Conservation (phyloP, 2,113 vertebrate species). For the Tonatia bakeri region DNA sequence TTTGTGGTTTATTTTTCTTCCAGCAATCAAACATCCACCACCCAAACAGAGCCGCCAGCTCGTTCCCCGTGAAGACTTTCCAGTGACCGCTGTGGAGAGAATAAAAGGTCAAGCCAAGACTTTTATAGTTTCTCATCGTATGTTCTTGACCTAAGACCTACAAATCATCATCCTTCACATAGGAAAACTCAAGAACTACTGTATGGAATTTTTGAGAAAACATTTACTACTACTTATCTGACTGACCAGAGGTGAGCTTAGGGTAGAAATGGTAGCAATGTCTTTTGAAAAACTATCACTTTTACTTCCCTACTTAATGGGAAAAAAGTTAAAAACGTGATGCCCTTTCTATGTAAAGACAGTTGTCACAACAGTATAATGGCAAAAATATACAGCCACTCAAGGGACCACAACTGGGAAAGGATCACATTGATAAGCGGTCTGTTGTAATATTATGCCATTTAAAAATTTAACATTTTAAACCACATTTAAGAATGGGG, state of each 20-base stretch:
- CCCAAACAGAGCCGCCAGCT: conserved; percentile 92
- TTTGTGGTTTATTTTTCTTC: conserved; percentile 80
- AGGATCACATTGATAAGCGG: neutral
- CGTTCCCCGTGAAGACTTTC: conserved; percentile 96
- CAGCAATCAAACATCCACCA: conserved; percentile 97
- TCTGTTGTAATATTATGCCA: neutral
- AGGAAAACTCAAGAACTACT: neutral
- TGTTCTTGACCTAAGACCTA: neutral
- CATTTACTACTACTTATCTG: conserved; percentile 9
- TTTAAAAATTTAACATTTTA: conserved; percentile 44
- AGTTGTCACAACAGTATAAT: neutral
- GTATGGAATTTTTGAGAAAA: conserved; percentile 24
- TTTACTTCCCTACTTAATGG: conserved; percentile 13
- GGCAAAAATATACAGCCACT: neutral
- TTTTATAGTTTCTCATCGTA: neutral
- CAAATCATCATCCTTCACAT: neutral
- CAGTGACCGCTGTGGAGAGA: conserved; percentile 82
- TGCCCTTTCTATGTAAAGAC: neutral
- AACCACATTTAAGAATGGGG: conserved; percentile 19
- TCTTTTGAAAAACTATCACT: conserved; percentile 29
- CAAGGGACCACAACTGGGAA: conserved; percentile 28
- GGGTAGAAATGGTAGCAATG: neutral
- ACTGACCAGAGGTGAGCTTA: neutral
- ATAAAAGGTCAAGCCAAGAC: neutral
- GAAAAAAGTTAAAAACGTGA: neutral